Conservation (phyloP, 92 coral and sea anemone species). For the Phenganax marumi region DNA sequence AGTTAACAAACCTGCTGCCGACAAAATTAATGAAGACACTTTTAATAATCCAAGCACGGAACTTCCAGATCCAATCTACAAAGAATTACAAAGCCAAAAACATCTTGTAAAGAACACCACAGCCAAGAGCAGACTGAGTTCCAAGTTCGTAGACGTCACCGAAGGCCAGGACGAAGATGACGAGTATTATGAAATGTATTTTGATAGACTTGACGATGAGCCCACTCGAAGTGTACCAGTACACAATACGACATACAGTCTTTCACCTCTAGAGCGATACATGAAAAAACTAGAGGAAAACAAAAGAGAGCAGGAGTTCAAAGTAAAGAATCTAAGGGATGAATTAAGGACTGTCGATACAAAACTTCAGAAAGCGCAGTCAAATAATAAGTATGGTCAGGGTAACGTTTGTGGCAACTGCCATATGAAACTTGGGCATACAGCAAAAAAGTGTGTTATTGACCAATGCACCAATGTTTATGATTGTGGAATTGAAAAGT, state of each 20-base stretch:
- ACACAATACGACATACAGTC: not conserved
- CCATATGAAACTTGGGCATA: conserved; percentile 58
- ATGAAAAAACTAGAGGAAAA: not conserved
- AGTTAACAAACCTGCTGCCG: not conserved
- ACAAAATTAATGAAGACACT: not conserved
- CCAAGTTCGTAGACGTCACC: not conserved
- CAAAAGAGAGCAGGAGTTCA: not conserved
- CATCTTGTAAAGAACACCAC: not conserved
- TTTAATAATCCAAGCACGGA: not conserved
- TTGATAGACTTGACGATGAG: not conserved
- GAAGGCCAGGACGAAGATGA: not conserved
- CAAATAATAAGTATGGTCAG: not conserved
- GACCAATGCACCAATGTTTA: conserved; percentile 49
- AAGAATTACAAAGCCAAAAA: not conserved
- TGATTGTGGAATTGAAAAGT: conserved; percentile 55
- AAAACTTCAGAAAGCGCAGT: conserved; percentile 47
- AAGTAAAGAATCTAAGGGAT: not conserved
- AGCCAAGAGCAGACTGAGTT: not conserved
- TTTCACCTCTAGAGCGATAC: conserved; percentile 5
- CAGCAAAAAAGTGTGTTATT: conserved; percentile 49
- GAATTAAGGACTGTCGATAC: not conserved
- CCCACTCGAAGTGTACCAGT: not conserved
- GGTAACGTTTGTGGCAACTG: conserved; percentile 56
- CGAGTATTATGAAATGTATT: not conserved
- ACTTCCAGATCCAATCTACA: not conserved